Base-by-base conservation (phyloP, 2,797 vertebrate genomes). In the Alca torda region DNA sequence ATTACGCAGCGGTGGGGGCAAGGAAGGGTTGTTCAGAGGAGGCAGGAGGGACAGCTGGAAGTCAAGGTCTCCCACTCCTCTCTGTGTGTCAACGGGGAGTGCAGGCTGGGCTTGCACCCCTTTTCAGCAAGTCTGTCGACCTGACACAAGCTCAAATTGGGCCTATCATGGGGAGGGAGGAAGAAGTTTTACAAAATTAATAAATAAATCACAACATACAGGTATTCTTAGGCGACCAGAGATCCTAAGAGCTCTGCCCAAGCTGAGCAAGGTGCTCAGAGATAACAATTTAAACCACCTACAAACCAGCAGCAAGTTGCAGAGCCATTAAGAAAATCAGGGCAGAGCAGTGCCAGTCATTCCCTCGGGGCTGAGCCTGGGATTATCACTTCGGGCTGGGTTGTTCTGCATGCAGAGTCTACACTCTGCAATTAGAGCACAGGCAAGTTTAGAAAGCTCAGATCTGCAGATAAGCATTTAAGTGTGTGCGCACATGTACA, bases 351-450 rank as follows among this genome's bases (percentile, higher is more conserved):
- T 60, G 85, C 61, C 85, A 94, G 92, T 94, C 92, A 78, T 93
- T 90, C 91, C 95, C 95, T 76, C 5, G 4, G 89, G 94, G 89
- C 45, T 77, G 76, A 94, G 77, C 84, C 85, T 37, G 60, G 83
- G 93, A 96, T 96, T 91, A 94, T 90, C 87, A 77, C 94, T 97
- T 53, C 67, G 64, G 96, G 94, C 90, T 92, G 79, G 68, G 72
- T 20, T 83, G 84, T 43, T 96, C 90, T 73, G 76, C 90, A 86
- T 48, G 93, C 72, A 91, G 90, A 95, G 76, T 13, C 85, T 63
- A 63, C 30, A 7, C 92, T 91, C 84, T 78, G 90, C 97, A 96
- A 95, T 95, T 96, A 96, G 94, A 96, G 93, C 92, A 93, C 13
- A 50, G 82, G 91, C 89, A 78, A 82, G 95, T 92, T 93, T 73